Evolutionary conservation across 2,113 vertebrate species (phyloP).

Genomic region (Dascyllus trimaculatus): DNA sequence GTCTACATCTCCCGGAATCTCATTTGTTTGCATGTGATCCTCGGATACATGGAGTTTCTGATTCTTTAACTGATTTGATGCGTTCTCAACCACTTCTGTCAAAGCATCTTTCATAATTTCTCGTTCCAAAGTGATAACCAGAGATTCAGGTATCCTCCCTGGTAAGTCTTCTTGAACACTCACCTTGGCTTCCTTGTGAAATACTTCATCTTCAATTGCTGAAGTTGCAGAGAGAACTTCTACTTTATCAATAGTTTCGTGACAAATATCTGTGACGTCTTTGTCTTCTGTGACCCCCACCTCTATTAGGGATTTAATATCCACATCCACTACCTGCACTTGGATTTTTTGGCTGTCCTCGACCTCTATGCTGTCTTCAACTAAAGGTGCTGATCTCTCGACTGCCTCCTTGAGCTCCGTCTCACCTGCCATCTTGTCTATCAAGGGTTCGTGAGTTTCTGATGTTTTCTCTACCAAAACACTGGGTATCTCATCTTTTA

Average conservation of each 20-base stretch:
- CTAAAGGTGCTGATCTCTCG: constrained; percentile 46
- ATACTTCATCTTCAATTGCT: constrained; percentile 47
- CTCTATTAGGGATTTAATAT: constrained; percentile 24
- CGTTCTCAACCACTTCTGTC: constrained; percentile 6
- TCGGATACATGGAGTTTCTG: constrained; percentile 18
- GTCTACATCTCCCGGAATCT: constrained; percentile 4
- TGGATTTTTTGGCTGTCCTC: constrained; percentile 52
- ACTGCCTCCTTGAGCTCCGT: constrained; percentile 55
- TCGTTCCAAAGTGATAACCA: background rate
- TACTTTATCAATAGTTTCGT: constrained; percentile 5
- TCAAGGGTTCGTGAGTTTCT: constrained; percentile 52
- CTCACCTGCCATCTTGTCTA: constrained; percentile 50
- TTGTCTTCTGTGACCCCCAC: background rate
- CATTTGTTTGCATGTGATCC: background rate
- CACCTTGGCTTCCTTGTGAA: constrained; percentile 75
- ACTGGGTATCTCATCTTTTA: constrained; percentile 40
- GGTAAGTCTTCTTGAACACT: constrained; percentile 75
- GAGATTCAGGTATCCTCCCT: constrained; percentile 55
- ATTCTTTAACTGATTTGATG: constrained; percentile 27
- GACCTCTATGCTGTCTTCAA: constrained; percentile 29
- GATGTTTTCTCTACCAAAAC: constrained; percentile 48
- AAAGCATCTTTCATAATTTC: constrained; percentile 5
- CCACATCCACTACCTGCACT: constrained; percentile 36
- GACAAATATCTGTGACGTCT: constrained; percentile 38
- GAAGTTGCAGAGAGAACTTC: constrained; percentile 24